Evolutionary conservation across 2,797 vertebrate species (phyloP), one percentile per base, ranked within the genome.

Genomic region (Oreochromis mossambicus): DNA sequence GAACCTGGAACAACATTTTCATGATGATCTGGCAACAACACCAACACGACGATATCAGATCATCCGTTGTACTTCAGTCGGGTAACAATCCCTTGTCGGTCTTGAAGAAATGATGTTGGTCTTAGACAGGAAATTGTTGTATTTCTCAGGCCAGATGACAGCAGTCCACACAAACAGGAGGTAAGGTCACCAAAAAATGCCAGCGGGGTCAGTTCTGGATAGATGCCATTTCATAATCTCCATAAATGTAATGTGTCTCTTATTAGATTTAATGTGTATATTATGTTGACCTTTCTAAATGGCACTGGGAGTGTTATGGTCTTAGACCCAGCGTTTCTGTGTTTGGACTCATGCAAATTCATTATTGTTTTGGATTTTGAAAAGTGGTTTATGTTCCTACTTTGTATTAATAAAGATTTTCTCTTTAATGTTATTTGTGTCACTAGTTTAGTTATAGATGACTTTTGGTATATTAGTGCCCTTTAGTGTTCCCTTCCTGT

Each of bases 281-380:
- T 73, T 17, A 12, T 29, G 9, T 12, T 29, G 14, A 46, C 3
- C 6, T 73, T 73, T 29, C 8, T 46, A 43, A 46, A 48, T 26
- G 43, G 26, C 0, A 7, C 15, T 73, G 24, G 24, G 0, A 73
- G 15, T 0, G 32, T 36, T 36, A 0, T n/a, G 17, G 17, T 61
- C 56, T 7, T 34, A 3, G 17, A 61, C 9, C 29, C 11, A 61
- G 56, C 0, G 17, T 34, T 12, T n/a, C 29, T 58, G 55, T 58
- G 55, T 58, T 58, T 34, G 56, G 15, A 34, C 1, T 61, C 11
- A 3, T 36, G 32, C 56, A 36, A 34, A 61, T 61, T 61, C 32
- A 61, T 7, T 7, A 34, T n/a, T 4, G 56, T 61, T 61, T 34
- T n/a, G 56, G 17, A 61, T 36, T 61, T 61, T 61, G 17, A 61